Conservation (phyloP, 2,888 invertebrate species). For the Drosophila testacea region DNA sequence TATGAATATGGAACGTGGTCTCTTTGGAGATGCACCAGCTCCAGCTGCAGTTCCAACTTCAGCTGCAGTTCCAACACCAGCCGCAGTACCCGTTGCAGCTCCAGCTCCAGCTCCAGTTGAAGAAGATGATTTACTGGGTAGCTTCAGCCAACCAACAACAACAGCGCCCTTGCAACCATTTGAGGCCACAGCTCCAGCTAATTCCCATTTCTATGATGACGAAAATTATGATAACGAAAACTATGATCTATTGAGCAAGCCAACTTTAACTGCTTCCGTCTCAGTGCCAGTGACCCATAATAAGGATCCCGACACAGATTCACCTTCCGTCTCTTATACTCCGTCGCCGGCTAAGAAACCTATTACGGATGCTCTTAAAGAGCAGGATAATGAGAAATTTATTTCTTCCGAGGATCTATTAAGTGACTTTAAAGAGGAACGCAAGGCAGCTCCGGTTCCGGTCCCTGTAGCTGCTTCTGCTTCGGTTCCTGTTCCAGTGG, state of each 20-base stretch:
- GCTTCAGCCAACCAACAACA: constrained; percentile 48
- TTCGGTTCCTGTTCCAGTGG: constrained; percentile 30
- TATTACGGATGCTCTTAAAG: constrained; percentile 81
- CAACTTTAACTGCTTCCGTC: constrained; percentile 30
- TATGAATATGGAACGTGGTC: constrained; percentile 82
- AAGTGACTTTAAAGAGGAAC: constrained; percentile 83
- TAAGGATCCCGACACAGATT: constrained; percentile 83
- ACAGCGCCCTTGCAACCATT: constrained; percentile 64
- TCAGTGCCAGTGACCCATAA: constrained; percentile 19
- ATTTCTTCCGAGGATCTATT: constrained; percentile 85
- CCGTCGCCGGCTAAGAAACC: constrained; percentile 84
- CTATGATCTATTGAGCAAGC: constrained; percentile 48
- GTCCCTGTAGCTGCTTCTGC: constrained; percentile 20
- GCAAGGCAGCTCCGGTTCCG: constrained; percentile 62
- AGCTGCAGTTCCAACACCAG: background rate
- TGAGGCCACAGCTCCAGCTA: constrained; percentile 58
- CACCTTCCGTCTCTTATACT: constrained; percentile 83
- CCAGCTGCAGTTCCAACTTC: background rate
- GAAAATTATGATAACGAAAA: constrained; percentile 13
- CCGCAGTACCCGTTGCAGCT: constrained; percentile 8
- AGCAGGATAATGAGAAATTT: constrained; percentile 85
- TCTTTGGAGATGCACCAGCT: constrained; percentile 50
- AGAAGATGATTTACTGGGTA: constrained; percentile 62
- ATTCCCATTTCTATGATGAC: constrained; percentile 52
- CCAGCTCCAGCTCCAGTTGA: constrained; percentile 23